phyloP scores from a whole-genome alignment of 2,113 vertebrate species.

The Pagrus major region DNA sequence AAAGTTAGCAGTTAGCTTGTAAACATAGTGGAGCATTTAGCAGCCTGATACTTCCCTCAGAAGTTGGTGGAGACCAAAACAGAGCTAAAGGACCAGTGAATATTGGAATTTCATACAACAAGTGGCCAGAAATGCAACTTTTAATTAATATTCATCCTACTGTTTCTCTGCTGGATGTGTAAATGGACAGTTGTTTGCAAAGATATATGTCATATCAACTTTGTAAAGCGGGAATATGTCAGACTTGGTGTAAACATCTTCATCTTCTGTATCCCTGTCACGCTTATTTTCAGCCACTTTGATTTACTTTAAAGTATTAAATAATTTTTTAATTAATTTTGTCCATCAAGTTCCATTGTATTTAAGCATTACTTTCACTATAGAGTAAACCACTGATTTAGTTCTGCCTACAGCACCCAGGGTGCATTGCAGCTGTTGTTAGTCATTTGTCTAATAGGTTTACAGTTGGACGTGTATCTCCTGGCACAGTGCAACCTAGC shows the following conservation, averaged over 20 bases:
- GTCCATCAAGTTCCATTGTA: too few relatives aligned
- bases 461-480: constrained; percentile 45
- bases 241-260: background rate
- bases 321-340: background rate
- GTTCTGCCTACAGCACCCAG: constrained; percentile 23
- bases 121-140: background rate
- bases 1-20: background rate
- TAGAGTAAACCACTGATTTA: background rate
- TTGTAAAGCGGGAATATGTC: background rate
- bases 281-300: background rate
- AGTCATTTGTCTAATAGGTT: constrained; percentile 61
- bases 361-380: background rate
- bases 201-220: background rate
- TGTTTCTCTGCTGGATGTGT: too few relatives aligned
- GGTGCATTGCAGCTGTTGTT: constrained; percentile 27
- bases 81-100: background rate
- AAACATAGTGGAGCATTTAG: background rate
- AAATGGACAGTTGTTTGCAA: background rate
- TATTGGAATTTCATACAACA: background rate
- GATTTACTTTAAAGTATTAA: background rate
- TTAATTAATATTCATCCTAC: background rate
- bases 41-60: background rate
- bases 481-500: constrained; percentile 38
- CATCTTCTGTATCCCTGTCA: too few relatives aligned
- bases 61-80: background rate